A percentile compares a stretch with the other conserved stretches of the same genome.
Evolutionary conservation across 2,113 vertebrate species (phyloP).

Genomic region (Dicaeum eximium): DNA sequence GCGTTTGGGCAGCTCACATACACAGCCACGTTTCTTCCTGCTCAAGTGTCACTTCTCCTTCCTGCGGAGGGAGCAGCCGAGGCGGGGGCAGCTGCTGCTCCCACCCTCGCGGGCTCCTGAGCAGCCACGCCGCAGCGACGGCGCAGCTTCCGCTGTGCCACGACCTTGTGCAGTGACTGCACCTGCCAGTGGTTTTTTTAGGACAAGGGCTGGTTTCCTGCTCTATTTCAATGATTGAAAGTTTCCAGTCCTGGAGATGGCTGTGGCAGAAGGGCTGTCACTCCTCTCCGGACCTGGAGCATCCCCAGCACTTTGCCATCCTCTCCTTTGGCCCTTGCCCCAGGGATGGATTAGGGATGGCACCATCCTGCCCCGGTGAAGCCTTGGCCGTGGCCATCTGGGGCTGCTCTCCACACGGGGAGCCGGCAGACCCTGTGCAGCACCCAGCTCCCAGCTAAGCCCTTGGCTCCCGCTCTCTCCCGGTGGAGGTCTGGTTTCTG

Average conservation of each 20-base stretch:
- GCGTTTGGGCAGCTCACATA: background rate
- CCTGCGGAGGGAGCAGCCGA: background rate
- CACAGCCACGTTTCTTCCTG: background rate
- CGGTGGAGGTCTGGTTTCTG: constrained; percentile 26
- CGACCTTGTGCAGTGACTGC: accelerated
- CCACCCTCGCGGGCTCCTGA: background rate
- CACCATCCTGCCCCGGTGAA: background rate
- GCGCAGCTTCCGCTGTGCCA: background rate
- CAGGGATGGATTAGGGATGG: accelerated
- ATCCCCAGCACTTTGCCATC: background rate
- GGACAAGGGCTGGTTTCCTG: background rate
- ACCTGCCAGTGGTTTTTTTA: background rate
- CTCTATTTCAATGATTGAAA: background rate
- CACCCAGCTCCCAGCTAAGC: constrained; percentile 17
- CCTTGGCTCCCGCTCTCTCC: constrained; percentile 32
- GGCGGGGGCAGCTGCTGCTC: background rate
- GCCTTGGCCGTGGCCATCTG: accelerated
- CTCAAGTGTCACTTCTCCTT: background rate
- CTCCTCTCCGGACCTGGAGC: background rate
- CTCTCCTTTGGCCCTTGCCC: background rate
- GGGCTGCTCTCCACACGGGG: accelerated
- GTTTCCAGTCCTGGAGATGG: background rate
- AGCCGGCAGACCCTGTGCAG: background rate
- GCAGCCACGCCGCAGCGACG: accelerated
- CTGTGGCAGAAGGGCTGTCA: background rate